These are phyloP conservation scores for Lithobates sylvaticus DNA, from an alignment of 2,797 vertebrate species.

Conservation along the genomic window DNA sequence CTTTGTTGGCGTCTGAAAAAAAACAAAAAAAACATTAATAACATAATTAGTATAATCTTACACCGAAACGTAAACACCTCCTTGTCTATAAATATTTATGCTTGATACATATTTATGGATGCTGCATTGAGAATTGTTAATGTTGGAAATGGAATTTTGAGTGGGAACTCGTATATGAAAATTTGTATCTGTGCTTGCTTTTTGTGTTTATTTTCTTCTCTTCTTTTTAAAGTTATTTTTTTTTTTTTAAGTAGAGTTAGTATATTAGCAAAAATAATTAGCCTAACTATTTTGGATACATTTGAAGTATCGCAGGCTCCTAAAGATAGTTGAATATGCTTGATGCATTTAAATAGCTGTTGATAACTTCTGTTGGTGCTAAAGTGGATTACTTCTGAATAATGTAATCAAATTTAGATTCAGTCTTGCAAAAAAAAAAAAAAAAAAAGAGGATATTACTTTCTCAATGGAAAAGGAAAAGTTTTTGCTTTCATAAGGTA, in stretches of 20 bases:
- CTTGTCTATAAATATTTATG: slow-evolving; percentile 53
- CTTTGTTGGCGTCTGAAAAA: not conserved
- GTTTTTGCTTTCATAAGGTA: not conserved
- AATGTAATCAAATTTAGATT: slow-evolving; percentile 60
- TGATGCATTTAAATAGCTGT: slow-evolving; percentile 62
- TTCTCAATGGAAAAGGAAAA: slow-evolving; percentile 33
- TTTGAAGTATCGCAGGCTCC: slow-evolving; percentile 37
- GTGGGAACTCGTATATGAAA: not conserved
- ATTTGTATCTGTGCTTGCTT: slow-evolving; percentile 11
- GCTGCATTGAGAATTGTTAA: slow-evolving; percentile 30
- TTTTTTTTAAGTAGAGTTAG: slow-evolving; percentile 30
- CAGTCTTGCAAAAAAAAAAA: slow-evolving; percentile 50
- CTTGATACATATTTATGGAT: slow-evolving; percentile 52
- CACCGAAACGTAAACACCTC: slow-evolving; percentile 29
- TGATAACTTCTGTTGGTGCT: slow-evolving; percentile 47
- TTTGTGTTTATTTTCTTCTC: slow-evolving; percentile 3
- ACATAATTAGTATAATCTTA: slow-evolving; percentile 53
- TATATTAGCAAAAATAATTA: slow-evolving; percentile 51
- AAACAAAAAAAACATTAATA: slow-evolving; percentile 32
- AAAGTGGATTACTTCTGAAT: slow-evolving; percentile 58
- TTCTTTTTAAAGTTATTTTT: not conserved
- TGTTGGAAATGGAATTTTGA: slow-evolving; percentile 10
- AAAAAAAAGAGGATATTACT: slow-evolving; percentile 42
- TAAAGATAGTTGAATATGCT: slow-evolving; percentile 42
- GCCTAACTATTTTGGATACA: slow-evolving; percentile 15